Evolutionary conservation across 92 coral and sea anemone species (phyloP).

Genomic region (Hydrozoanthus gracilis): DNA sequence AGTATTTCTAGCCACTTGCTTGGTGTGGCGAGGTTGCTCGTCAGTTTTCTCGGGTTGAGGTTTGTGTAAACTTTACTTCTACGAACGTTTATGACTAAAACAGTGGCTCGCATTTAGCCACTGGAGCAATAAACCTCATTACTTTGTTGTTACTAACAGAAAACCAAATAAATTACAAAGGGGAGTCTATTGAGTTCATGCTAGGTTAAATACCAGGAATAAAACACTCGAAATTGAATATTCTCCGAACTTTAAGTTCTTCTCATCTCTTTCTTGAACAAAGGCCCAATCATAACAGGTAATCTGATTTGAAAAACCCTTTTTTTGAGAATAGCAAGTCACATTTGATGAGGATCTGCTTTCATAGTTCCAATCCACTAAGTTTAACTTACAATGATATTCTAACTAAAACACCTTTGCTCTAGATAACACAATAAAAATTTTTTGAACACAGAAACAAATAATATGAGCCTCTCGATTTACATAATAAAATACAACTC

Average conservation of each 20-base stretch:
- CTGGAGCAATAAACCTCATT: neutral
- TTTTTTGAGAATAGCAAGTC: neutral
- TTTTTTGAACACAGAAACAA: neutral
- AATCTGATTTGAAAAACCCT: neutral
- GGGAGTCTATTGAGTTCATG: neutral
- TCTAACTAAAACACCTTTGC: neutral
- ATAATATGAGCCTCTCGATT: neutral
- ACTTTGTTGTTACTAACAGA: neutral
- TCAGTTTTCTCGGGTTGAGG: neutral
- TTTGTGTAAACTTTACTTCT: slow-evolving; percentile 26
- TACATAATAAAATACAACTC: slow-evolving; percentile 19
- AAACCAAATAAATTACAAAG: neutral
- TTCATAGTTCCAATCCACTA: neutral
- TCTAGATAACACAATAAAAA: neutral
- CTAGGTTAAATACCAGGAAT: neutral
- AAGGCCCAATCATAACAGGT: neutral
- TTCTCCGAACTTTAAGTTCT: neutral
- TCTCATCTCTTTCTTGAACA: neutral
- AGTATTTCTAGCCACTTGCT: neutral
- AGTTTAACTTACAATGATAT: neutral
- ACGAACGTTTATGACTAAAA: neutral
- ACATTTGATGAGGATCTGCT: neutral
- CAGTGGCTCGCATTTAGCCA: slow-evolving; percentile 13
- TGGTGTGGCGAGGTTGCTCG: neutral
- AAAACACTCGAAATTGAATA: neutral